A percentile compares a stretch with the other conserved stretches of the same genome.
These are phyloP conservation scores for Tetropium fuscum DNA, from an alignment of 2,888 invertebrate genomes.

Conservation along the genomic window DNA sequence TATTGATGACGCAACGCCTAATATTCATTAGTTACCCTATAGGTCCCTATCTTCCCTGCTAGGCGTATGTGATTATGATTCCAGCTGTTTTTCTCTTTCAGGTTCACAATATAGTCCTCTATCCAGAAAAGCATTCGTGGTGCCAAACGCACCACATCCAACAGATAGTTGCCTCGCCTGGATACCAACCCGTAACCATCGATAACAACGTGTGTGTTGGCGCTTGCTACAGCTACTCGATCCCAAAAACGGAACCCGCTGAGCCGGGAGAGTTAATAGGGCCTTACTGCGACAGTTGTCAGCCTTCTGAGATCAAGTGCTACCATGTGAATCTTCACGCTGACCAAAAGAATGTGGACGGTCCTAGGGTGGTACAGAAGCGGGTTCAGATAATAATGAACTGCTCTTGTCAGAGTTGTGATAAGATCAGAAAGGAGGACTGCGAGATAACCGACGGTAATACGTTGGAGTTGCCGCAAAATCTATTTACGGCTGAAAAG, in stretches of 20 bases:
- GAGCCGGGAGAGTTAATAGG: constrained; percentile 74
- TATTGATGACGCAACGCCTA: not conserved
- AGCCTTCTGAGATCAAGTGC: constrained; percentile 74
- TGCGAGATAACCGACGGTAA: constrained; percentile 66
- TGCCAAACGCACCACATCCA: constrained; percentile 77
- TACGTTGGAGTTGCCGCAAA: constrained; percentile 65
- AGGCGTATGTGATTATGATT: not conserved
- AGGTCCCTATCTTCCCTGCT: not conserved
- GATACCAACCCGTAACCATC: constrained; percentile 73
- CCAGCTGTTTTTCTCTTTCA: constrained; percentile 51
- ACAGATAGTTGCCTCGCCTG: constrained; percentile 76
- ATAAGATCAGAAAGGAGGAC: constrained; percentile 66
- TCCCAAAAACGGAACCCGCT: constrained; percentile 75
- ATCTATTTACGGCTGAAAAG: constrained; percentile 57
- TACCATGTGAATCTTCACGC: constrained; percentile 73
- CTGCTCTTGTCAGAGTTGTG: constrained; percentile 75
- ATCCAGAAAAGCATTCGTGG: constrained; percentile 79
- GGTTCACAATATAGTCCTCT: constrained; percentile 78
- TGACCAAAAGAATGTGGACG: constrained; percentile 69
- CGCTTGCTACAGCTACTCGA: constrained; percentile 78
- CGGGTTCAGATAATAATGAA: constrained; percentile 75
- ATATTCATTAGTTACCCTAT: constrained; percentile 5
- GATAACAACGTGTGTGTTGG: constrained; percentile 80
- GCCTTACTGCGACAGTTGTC: constrained; percentile 79
- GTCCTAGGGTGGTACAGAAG: constrained; percentile 69